These are phyloP conservation scores for Dreissena rostriformis DNA, from an alignment of 1,140 invertebrate genomes.

Conservation along the genomic window DNA sequence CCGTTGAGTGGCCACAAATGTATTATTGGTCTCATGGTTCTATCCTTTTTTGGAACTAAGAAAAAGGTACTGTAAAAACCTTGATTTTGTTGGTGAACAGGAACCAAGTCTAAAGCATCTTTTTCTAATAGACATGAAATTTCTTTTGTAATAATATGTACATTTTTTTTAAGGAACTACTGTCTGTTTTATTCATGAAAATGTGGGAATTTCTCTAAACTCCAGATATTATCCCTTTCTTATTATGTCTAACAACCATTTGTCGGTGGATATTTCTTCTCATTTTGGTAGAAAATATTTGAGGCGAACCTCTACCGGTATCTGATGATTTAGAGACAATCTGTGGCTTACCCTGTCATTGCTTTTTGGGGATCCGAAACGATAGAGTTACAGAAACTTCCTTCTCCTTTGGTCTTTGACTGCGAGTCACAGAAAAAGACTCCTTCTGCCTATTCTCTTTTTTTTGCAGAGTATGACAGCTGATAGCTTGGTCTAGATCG, in stretches of 20 bases:
- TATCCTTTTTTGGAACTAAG: constrained; percentile 55
- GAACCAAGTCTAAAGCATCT: constrained; percentile 39
- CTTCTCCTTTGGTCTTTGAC: neutral
- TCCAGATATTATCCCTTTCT: constrained; percentile 46
- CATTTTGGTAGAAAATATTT: constrained; percentile 60
- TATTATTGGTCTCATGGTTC: constrained; percentile 40
- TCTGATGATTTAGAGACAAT: neutral
- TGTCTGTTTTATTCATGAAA: constrained; percentile 20
- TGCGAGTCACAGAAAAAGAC: too few relatives aligned
- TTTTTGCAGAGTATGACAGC: constrained; percentile 12
- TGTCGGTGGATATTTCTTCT: constrained; percentile 23
- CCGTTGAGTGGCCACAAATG: constrained; percentile 45
- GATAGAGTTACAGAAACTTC: constrained; percentile 38
- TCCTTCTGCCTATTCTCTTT: constrained; percentile 41
- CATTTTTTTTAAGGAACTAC: constrained; percentile 10
- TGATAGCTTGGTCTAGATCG: too few relatives aligned
- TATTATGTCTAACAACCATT: constrained; percentile 39
- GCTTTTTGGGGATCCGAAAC: constrained; percentile 29
- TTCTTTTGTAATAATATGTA: constrained; percentile 49
- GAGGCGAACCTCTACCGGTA: constrained; percentile 52
- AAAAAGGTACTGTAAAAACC: constrained; percentile 63
- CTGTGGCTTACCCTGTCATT: constrained; percentile 41
- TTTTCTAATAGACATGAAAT: constrained; percentile 43
- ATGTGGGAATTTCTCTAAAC: constrained; percentile 26
- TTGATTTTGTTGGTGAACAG: neutral